Base-by-base conservation (phyloP, 2,888 invertebrate species). In the Venustoraphidia nigricollis region DNA sequence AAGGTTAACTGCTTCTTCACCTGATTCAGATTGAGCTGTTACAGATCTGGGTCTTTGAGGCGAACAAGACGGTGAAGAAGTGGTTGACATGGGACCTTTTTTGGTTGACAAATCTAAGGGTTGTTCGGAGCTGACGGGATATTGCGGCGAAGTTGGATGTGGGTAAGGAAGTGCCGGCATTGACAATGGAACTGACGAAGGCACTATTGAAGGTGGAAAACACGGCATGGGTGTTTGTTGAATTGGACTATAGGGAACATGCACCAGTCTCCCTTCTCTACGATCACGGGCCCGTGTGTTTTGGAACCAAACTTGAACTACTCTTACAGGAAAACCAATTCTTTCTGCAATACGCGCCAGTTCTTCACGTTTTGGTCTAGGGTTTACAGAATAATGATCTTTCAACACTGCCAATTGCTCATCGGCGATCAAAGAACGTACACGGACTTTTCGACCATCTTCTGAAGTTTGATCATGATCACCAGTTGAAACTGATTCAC, bases 241-340 rank as follows among this genome's bases (percentile, higher is more conserved):
- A 46, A 62, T 57, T 3, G 68, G 66, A 51, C 63, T 65, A 54
- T 65, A 68, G 39, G 69, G 68, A 43, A 69, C 66, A 53, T 68
- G 67, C 50, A 73, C 68, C 42, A 72, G 58, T 42, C 73, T 62
- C 8, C 75, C 76, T 60, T 81, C 80, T 46, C 90, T 77, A 43
- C 92, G 77, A 60, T 91, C 91, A 46, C 92, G 76, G 0, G 94
- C 94, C 53, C 94, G 76, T 54, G 89, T 90, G 65, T 95, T 95
- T 70, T 95, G 95, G 64, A 95, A 95, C 94, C 95, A 95, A 8
- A 94, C 95, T 72, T 94, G 84, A 4, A 88, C 86, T 2, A 89
- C 88, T 49, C 89, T 72, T 40, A 83, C 81, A 48, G 83, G 83
- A 57, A 83, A 79, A 46, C 82, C 81, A 40, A 83, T 73, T 51